Base-by-base conservation (phyloP, 2,797 vertebrate species). In the Xiphorhynchus erythropygius region DNA sequence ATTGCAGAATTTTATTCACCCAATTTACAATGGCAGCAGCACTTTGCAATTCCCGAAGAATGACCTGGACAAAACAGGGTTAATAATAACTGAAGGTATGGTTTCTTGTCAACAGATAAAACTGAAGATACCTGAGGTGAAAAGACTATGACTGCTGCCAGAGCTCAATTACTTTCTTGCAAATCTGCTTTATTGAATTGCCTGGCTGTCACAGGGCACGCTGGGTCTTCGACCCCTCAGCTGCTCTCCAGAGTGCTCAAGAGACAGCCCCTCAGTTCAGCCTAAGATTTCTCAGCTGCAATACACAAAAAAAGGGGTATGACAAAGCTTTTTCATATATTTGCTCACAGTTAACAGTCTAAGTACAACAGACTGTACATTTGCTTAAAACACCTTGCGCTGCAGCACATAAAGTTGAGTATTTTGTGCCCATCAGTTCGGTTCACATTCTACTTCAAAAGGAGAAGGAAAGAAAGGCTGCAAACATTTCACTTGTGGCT, bases 401-500 rank as follows among this genome's bases (percentile, higher is more conserved):
- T 82, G 55, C 64, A 62, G 84, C 27, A 39, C 21, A 24, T 3
- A 4, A 57, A 77, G 41, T 23, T 0, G 2, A 60, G 50, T 10
- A 32, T 4, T 62, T 6, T 35, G 21, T 50, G 39, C 30, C 44
- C n/a, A 18, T 53, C 23, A 0, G 32, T 60, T 46, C 56, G 64
- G 75, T 11, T 12, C 41, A 79, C 41, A 53, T 55, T 44, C 37
- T 13, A 35, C 27, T 59, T 10, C 5, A 25, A 5, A 65, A 46
- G 39, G 2, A 42, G 15, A 4, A 55, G 24, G 10, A 37, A 35
- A 65, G 18, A 67, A 60, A 49, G 16, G 24, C 23, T 30, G 49
- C 8, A 15, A 80, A 68, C 17, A 4, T 47, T 32, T 44, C 6
- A 19, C 1, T 23, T 0, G 0, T 30, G 28, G n/a, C 33, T 82